Conservation (phyloP, 1,140 invertebrate species). For the Orchesella cincta region DNA sequence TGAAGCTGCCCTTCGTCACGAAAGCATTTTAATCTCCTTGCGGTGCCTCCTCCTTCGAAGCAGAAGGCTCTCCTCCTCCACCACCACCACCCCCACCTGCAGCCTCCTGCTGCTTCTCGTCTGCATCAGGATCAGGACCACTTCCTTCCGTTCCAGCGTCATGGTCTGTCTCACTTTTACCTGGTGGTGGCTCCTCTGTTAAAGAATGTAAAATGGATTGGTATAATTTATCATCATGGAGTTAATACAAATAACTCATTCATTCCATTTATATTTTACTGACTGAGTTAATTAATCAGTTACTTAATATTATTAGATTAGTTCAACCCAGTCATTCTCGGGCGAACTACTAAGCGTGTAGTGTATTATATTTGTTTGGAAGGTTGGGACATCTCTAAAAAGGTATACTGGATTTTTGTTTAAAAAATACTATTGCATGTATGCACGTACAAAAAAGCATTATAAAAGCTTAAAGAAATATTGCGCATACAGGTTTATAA, state of each 20-base stretch:
- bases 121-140: neutral
- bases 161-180: neutral
- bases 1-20: too few relatives aligned
- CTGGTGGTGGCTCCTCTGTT: neutral
- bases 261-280: neutral
- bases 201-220: neutral
- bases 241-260: too few relatives aligned
- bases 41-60: neutral
- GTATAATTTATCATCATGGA: neutral
- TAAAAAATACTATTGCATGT: neutral
- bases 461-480: too few relatives aligned
- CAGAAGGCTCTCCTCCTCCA: neutral
- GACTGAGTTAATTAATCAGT: neutral
- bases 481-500: too few relatives aligned
- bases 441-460: too few relatives aligned
- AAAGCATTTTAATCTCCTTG: neutral
- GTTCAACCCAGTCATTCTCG: conserved; percentile 6
- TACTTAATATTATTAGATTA: neutral
- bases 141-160: conserved; percentile 1
- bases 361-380: neutral
- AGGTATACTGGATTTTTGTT: too few relatives aligned
- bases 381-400: neutral
- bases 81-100: neutral
- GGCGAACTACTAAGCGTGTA: conserved; percentile 4
- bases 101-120: neutral